These are phyloP conservation scores for Idris sp. DNA, from an alignment of 1,140 invertebrate genomes.

Conservation along the genomic window DNA sequence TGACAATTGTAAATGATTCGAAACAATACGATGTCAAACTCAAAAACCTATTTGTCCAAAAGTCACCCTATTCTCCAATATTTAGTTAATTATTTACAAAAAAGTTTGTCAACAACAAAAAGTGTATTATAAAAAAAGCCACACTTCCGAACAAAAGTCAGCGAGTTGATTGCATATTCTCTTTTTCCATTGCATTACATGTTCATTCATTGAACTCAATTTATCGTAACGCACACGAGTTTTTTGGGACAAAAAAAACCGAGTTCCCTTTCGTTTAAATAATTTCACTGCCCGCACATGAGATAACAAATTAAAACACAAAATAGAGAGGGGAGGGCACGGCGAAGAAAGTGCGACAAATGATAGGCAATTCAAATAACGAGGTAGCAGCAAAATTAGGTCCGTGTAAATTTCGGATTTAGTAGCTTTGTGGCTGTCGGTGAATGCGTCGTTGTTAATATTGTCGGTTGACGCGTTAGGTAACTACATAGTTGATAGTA, in stretches of 20 bases:
- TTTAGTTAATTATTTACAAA: no score
- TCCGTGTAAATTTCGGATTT: conserved; percentile 65
- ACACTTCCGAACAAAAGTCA: no score
- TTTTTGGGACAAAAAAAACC: conserved; percentile 6
- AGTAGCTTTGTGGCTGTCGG: conserved; percentile 72
- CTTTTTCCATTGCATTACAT: conserved; percentile 5
- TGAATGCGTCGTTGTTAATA: conserved; percentile 75
- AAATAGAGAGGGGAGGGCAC: conserved; percentile 12
- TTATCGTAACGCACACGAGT: neutral
- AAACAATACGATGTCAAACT: no score
- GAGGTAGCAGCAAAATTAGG: conserved; percentile 54
- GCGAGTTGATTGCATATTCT: conserved; percentile 9
- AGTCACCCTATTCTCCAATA: no score
- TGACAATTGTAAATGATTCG: no score
- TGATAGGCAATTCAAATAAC: conserved; percentile 51
- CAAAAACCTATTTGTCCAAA: no score
- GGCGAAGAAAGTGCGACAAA: conserved; percentile 53
- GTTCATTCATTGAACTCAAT: conserved; percentile 8
- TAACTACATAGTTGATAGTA: conserved; percentile 70
- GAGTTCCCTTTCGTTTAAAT: no score
- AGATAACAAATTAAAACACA: conserved; percentile 3
- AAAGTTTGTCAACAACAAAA: no score
- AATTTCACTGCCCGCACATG: neutral
- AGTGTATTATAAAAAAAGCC: no score
- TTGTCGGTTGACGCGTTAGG: conserved; percentile 72